Evolutionary conservation across 2,113 vertebrate genomes (phyloP), one percentile per base, ranked within the genome.

Genomic region (Vulpes vulpes): DNA sequence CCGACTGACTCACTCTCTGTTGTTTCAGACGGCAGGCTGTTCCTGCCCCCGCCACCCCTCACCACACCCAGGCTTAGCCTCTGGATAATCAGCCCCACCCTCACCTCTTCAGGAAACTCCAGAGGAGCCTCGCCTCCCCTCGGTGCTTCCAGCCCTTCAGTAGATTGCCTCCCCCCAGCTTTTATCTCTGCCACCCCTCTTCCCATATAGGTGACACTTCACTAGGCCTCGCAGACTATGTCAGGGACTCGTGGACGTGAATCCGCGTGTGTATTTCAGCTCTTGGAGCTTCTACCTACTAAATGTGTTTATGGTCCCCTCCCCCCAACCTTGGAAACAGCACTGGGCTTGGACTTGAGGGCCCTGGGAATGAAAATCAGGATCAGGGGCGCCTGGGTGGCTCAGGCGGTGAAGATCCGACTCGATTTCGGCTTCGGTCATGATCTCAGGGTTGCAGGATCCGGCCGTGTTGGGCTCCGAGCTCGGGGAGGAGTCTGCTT

Each of bases 21-120:
- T 95, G 78, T 94, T 95, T 95, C 78, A 94, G 96, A 74, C 57
- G 32, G 57, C 94, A 93, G 43, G 78, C 71, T 57, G 19, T 82
- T 67, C 82, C 80, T 32, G 76, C 60, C 80, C 38, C 25, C 8
- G 1, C n/a, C 49, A 53, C 74, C 80, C 43, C 64, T 60, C 43
- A 7, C 71, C 5, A 16, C 11, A 57, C 14, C 2, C 38, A n/a
- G 59, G 81, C 62, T 69, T 79, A 81, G 51, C 71, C 79, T 91
- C 25, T 15, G 20, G 59, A 30, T 49, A 19, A 51, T 59, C 5
- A 0, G 2, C 81, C 55, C 91, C 89, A 84, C 67, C 74, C 73
- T 69, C 35, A 2, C 20, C 55, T 80, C 30, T 76, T 67, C 35
- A 53, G 93, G 95, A 96, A 95, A 43, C 51, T 62, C 81, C 73